A percentile compares a stretch with the other conserved stretches of the same genome.
Evolutionary conservation across 2,797 vertebrate species (phyloP).

Genomic region (Rhynchotus rufescens): DNA sequence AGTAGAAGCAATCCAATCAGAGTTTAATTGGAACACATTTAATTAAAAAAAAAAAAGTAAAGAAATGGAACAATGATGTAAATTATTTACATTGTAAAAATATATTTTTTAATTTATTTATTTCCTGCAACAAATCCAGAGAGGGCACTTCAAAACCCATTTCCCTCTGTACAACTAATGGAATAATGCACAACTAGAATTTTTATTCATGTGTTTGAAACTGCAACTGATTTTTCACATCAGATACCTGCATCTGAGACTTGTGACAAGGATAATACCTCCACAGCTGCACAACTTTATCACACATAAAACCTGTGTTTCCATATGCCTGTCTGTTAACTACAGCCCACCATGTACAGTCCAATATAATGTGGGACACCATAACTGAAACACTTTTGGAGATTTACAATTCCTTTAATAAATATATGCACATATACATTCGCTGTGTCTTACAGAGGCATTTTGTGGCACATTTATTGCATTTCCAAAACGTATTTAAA

Average conservation of each 20-base stretch:
- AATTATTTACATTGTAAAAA: neutral
- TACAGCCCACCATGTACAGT: neutral
- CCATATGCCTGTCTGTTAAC: neutral
- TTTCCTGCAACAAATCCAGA: neutral
- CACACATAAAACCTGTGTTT: neutral
- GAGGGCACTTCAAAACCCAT: neutral
- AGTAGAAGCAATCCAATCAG: neutral
- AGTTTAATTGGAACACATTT: neutral
- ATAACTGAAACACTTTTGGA: neutral
- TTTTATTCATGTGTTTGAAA: slow-evolving; percentile 53
- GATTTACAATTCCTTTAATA: neutral
- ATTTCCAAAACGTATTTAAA: neutral
- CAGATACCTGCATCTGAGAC: slow-evolving; percentile 12
- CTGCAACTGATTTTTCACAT: slow-evolving; percentile 56
- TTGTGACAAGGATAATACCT: slow-evolving; percentile 15
- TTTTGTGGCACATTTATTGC: neutral
- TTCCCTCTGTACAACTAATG: neutral
- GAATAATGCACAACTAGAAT: slow-evolving; percentile 32
- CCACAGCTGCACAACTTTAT: neutral
- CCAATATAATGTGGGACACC: neutral
- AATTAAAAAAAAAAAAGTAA: slow-evolving; percentile 15
- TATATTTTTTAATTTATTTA: neutral
- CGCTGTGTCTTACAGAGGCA: rapidly evolving
- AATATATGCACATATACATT: neutral
- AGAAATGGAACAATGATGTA: neutral